Percentiles rank a stretch among this genome's conserved stretches.
These are phyloP conservation scores for Acanthopagrus latus DNA, from an alignment of 2,797 vertebrate species.

Conservation along the genomic window DNA sequence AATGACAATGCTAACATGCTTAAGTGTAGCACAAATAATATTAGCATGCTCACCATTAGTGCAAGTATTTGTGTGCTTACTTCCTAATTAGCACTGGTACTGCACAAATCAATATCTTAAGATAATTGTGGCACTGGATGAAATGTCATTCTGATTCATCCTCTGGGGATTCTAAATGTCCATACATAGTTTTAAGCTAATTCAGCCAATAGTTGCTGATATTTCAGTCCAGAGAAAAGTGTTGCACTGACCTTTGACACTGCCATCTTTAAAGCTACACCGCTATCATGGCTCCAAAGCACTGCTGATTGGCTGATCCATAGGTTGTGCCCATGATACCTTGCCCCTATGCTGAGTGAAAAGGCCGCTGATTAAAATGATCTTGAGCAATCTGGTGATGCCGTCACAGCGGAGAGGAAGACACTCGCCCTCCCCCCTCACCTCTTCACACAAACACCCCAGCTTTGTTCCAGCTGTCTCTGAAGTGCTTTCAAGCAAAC, in stretches of 20 bases:
- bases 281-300: not conserved
- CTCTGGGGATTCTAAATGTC: not conserved
- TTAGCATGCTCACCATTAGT: not conserved
- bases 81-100: too few relatives aligned
- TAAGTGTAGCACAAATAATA: not conserved
- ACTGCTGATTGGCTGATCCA: slow-evolving; percentile 15
- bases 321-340: not conserved
- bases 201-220: not conserved
- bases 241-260: not conserved
- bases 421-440: not conserved
- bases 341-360: slow-evolving; percentile 10
- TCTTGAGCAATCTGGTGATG: not conserved
- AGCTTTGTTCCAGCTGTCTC: not conserved
- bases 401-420: slow-evolving; percentile 7
- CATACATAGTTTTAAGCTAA: too few relatives aligned
- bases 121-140: too few relatives aligned
- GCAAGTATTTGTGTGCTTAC: too few relatives aligned
- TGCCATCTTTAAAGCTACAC: not conserved
- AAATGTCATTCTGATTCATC: not conserved
- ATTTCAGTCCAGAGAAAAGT: not conserved
- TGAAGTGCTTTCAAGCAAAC: slow-evolving; percentile 6
- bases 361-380: not conserved
- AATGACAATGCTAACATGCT: not conserved
- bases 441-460: not conserved
- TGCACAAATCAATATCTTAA: too few relatives aligned